Base-by-base conservation (phyloP, 2,888 invertebrate genomes). In the Synergus gifuensis region DNA sequence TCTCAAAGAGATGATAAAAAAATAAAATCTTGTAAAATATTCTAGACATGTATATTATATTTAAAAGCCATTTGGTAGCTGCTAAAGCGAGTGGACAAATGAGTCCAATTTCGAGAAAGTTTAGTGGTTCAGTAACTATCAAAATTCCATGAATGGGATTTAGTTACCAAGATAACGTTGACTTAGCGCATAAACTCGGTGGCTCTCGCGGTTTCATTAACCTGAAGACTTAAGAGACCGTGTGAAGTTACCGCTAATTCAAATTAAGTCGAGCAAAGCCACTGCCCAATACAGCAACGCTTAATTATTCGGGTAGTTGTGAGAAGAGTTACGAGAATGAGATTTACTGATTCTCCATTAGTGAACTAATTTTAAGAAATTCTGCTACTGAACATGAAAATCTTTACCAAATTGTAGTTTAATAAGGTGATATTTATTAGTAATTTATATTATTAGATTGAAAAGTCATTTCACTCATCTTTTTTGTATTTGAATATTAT, bases 221-320 rank as follows among this genome's bases (percentile, higher is more conserved):
- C 84, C 82, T 84, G 80, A 79, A 79, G 83, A 86, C 83, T 86
- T 83, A 82, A 83, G 83, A 82, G 86, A 83, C 78, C 84, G 79
- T 73, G 83, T 77, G 79, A 83, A 87, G 83, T 86, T 86, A 81
- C 83, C 84, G 82, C 85, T 87, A 87, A 87, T 87, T 87, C 85
- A 87, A 87, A 87, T 87, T 87, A 87, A 87, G 87, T 87, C 86
- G 83, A 86, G 85, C 85, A 84, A 84, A 87, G 86, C 84, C 85
- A 85, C 83, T 84, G 85, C 86, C 86, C 87, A 86, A 88, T 88
- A 73, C 40, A 73, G 49, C 58, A 28, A 36, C 40, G 16, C 54
- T 58, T 58, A 46, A 62, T 28, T 67, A 58, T 54, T 18, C 54
- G 28, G n/a, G 2, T 73, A 18, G n/a, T 36, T 73, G 54, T 36